A percentile compares a stretch with the other conserved stretches of the same genome.
Conservation (phyloP, 2,113 vertebrate genomes). For the Suricata suricatta region DNA sequence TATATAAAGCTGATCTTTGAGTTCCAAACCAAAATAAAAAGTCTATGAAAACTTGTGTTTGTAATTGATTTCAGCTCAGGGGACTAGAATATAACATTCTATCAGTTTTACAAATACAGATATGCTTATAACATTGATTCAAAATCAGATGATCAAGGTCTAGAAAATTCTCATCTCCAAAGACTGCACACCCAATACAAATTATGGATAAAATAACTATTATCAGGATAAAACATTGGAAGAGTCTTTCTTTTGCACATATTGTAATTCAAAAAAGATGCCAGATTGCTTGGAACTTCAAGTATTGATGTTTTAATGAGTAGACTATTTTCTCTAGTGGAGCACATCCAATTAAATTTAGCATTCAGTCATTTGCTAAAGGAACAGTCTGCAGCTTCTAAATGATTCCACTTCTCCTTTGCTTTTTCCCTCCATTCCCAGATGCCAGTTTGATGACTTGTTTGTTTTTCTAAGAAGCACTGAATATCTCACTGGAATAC, state of each 20-base stretch:
- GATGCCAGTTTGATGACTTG: slow-evolving; percentile 75
- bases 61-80: slow-evolving; percentile 73
- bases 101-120: slow-evolving; percentile 77
- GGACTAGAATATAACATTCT: slow-evolving; percentile 60
- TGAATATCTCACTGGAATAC: slow-evolving; percentile 40
- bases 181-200: slow-evolving; percentile 70
- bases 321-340: slow-evolving; percentile 82
- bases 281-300: slow-evolving; percentile 78
- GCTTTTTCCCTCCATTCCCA: slow-evolving; percentile 63
- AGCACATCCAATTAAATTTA: slow-evolving; percentile 86
- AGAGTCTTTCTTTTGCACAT: slow-evolving; percentile 63
- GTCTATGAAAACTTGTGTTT: slow-evolving; percentile 53
- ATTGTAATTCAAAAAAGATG: slow-evolving; percentile 80
- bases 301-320: slow-evolving; percentile 85
- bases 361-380: slow-evolving; percentile 79
- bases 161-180: slow-evolving; percentile 67
- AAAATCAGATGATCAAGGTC: slow-evolving; percentile 70
- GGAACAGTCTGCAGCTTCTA: slow-evolving; percentile 78
- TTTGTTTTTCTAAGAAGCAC: slow-evolving; percentile 79
- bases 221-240: slow-evolving; percentile 77
- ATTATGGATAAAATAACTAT: slow-evolving; percentile 71
- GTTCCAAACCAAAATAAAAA: slow-evolving; percentile 56
- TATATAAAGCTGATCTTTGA: background rate
- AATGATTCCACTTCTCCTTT: slow-evolving; percentile 75
- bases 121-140: slow-evolving; percentile 78